These are phyloP conservation scores for Cryptoprocta ferox DNA, from an alignment of 2,797 vertebrate genomes.

Conservation along the genomic window DNA sequence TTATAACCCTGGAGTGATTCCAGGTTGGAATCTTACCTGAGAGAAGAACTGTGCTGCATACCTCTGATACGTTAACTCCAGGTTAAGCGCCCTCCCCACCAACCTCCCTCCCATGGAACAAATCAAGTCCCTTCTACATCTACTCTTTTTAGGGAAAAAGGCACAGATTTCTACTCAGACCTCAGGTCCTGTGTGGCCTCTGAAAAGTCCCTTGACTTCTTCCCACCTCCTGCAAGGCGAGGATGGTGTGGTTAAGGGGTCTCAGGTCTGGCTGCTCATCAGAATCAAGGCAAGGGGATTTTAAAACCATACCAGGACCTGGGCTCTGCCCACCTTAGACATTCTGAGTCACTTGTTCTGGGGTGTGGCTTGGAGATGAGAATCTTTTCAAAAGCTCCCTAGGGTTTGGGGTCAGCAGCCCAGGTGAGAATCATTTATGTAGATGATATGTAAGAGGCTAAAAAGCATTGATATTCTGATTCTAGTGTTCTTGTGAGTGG, in stretches of 20 bases:
- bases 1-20: background rate
- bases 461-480: background rate
- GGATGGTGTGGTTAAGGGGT: background rate
- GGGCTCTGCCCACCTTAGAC: background rate
- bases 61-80: background rate
- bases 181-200: background rate
- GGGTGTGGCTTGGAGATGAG: background rate
- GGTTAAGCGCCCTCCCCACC: rapidly evolving
- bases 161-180: background rate
- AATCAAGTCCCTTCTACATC: background rate
- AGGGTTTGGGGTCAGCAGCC: background rate
- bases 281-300: background rate
- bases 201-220: background rate
- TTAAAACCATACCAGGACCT: background rate
- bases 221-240: background rate
- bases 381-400: background rate
- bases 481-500: background rate
- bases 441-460: background rate
- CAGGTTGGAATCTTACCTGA: background rate
- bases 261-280: background rate
- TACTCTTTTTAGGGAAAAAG: background rate
- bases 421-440: background rate
- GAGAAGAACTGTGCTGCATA: rapidly evolving
- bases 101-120: background rate
- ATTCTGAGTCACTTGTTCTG: background rate